Base-by-base conservation (phyloP, 2,888 invertebrate species). In the Iselma pallidipennis region DNA sequence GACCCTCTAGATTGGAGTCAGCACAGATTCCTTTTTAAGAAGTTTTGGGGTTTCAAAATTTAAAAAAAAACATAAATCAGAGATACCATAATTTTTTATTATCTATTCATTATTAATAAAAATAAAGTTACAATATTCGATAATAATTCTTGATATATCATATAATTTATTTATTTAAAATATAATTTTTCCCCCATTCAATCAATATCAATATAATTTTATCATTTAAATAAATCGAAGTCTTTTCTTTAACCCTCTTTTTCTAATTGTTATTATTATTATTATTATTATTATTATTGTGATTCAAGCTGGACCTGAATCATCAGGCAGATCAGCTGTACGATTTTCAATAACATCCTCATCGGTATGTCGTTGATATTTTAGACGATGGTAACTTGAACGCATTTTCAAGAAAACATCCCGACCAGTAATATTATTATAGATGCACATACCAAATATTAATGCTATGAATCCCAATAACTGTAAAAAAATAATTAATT, bases 361-460 rank as follows among this genome's bases (percentile, higher is more conserved):
- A 49, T 77, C 74, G 21, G 66, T 72, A 50, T 75, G 74, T 58
- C 66, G 66, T 55, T 72, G 64, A 29, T 67, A 67, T 45, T 73
- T 63, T 28, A 70, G 12, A 5, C 70, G 59, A 7, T 63, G 61
- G 14, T 76, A 64, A 4, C 65, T 31, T 14, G 67, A 51, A 7
- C 72, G 68, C 4, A 76, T 59, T 51, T 71, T 72, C 1, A 76
- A 57, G 33, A 75, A 74, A 1, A 76, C 61, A 1, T 71, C 56
- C 3, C 61, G 63, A 49, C 73, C 74, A 0, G 80, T 78, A 21
- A 81, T 74, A 9, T 75, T 76, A 72, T 95, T 93, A 83, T 97
- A 98, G 53, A 90, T 82, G 71, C 90, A 89, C 88, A 94, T 94
- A 65, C 96, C 96, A 59, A 87, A 76, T 57, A 95, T 83, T 2